These are phyloP conservation scores for Gandaritis pyraliata DNA, from an alignment of 2,888 invertebrate genomes.

Conservation along the genomic window DNA sequence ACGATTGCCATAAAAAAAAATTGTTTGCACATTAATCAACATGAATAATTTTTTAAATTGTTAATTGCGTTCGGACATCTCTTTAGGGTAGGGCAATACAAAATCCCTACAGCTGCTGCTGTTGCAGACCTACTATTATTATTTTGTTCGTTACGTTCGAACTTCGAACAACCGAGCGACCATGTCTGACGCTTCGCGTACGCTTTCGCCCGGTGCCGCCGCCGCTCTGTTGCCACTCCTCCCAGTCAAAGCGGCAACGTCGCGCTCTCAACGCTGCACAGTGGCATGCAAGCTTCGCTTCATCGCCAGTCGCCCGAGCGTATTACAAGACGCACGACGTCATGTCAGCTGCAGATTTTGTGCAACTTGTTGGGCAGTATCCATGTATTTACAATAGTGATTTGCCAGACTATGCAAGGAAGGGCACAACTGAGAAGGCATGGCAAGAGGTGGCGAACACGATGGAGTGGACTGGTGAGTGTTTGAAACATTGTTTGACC, in stretches of 20 bases:
- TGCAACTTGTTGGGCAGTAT: conserved; percentile 30
- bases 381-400: conserved; percentile 40
- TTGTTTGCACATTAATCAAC: too few relatives aligned
- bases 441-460: conserved; percentile 33
- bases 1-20: too few relatives aligned
- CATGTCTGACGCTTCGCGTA: conserved; percentile 17
- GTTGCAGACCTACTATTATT: too few relatives aligned
- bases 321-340: conserved; percentile 6
- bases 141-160: too few relatives aligned
- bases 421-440: conserved; percentile 34
- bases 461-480: conserved; percentile 28
- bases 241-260: conserved; percentile 27
- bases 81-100: too few relatives aligned
- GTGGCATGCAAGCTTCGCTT: conserved; percentile 23
- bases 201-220: conserved; percentile 4
- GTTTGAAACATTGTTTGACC: background rate
- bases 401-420: conserved; percentile 36
- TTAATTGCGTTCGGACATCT: too few relatives aligned
- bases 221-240: conserved; percentile 22
- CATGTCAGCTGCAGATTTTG: conserved; percentile 28
- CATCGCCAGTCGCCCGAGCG: conserved; percentile 21
- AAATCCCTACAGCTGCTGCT: too few relatives aligned
- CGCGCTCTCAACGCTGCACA: conserved; percentile 27
- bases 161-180: too few relatives aligned
- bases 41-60: too few relatives aligned